phyloP scores from a whole-genome alignment of 23 tunicate genomes.

The Trididemnum clinides region DNA sequence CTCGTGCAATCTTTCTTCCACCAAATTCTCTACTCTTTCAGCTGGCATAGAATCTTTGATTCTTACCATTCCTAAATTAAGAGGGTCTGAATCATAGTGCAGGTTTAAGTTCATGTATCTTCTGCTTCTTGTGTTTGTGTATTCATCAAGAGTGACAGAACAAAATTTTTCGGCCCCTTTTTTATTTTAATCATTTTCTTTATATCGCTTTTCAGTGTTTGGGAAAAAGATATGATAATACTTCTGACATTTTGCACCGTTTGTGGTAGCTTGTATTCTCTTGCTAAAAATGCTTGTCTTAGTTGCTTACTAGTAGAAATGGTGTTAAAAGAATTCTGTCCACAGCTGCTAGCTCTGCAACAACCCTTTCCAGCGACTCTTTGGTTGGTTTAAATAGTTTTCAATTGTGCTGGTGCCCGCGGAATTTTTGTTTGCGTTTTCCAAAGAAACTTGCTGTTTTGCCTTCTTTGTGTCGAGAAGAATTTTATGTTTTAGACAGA shows the following conservation, averaged over 20 bases:
- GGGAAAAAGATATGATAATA: slow-evolving; percentile 41
- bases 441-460: too few species aligned
- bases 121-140: slow-evolving; percentile 48
- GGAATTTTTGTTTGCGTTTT: too few species aligned
- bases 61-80: slow-evolving; percentile 61
- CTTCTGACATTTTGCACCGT: slow-evolving; percentile 61
- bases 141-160: slow-evolving; percentile 58
- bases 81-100: slow-evolving; percentile 50
- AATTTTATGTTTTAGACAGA: slow-evolving; percentile 24
- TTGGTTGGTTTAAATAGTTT: slow-evolving; percentile 29
- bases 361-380: slow-evolving; percentile 59
- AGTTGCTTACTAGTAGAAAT: slow-evolving; percentile 60
- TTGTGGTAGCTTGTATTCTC: slow-evolving; percentile 66
- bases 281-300: slow-evolving; percentile 54
- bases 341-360: slow-evolving; percentile 64
- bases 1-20: slow-evolving; percentile 61
- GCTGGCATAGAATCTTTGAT: slow-evolving; percentile 51
- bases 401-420: too few species aligned
- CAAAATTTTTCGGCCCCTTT: slow-evolving; percentile 44
- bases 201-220: slow-evolving; percentile 63
- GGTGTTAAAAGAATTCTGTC: slow-evolving; percentile 57
- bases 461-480: slow-evolving; percentile 32
- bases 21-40: slow-evolving; percentile 69
- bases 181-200: slow-evolving; percentile 47
- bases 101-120: slow-evolving; percentile 56